Evolutionary conservation across 2,888 invertebrate genomes (phyloP).

Genomic region (Meta bourneti): DNA sequence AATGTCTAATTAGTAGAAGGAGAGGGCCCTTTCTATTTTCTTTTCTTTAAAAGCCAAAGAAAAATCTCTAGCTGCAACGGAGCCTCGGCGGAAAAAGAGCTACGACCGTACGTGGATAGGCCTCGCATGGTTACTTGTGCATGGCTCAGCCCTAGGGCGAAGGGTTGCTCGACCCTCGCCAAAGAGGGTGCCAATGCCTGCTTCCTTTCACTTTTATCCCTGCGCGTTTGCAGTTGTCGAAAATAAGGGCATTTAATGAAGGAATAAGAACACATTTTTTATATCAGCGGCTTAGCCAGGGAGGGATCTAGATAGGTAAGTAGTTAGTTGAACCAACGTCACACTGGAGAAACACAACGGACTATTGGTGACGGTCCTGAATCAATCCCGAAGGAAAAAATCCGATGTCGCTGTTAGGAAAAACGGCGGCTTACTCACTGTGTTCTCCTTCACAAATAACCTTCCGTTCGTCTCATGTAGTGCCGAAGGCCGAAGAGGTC

Average conservation of each 20-base stretch:
- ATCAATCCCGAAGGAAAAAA: no score
- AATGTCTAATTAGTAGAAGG: constrained; percentile 36
- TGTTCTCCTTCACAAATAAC: no score
- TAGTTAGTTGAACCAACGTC: no score
- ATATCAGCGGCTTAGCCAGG: no score
- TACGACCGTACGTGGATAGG: constrained; percentile 69
- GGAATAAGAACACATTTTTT: no score
- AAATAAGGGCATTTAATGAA: background rate
- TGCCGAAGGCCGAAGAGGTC: no score
- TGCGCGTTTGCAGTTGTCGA: background rate
- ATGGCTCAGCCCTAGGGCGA: constrained; percentile 58
- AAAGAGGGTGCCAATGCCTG: constrained; percentile 24
- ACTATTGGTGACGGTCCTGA: no score
- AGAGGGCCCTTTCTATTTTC: constrained; percentile 10
- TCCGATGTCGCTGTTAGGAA: no score
- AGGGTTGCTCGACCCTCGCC: constrained; percentile 50
- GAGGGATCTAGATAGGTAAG: no score
- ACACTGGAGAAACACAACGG: no score
- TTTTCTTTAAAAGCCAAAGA: constrained; percentile 21
- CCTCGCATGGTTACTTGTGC: constrained; percentile 73
- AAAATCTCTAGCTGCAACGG: constrained; percentile 24
- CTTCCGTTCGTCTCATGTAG: no score
- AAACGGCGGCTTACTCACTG: no score
- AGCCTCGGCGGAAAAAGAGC: constrained; percentile 68
- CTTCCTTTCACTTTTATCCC: constrained; percentile 2